Base-by-base conservation (phyloP, 2,888 invertebrate genomes). In the Ceramica pisi region DNA sequence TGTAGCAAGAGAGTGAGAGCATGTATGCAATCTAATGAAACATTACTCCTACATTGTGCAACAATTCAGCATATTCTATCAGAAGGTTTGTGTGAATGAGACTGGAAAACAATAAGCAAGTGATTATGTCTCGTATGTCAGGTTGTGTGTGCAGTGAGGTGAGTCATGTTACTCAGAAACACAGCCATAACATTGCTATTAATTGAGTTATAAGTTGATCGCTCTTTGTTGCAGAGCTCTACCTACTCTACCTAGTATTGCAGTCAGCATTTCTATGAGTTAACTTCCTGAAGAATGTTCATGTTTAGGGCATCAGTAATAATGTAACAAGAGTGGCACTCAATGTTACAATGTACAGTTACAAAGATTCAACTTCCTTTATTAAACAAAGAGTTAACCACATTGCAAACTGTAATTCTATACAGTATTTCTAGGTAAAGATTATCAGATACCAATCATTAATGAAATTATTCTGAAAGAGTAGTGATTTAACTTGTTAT, bases 401-500 rank as follows among this genome's bases (percentile, higher is more conserved):
- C 14, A 23, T 38, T 10, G 12, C 3, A 21, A 26, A 46, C 44
- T 75, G 7, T 3, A 10, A 41, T 44, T 51, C 12, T 26, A 51
- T 38, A 26, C 19, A 66, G 8, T 21, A n/a, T n/a, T 35, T 4
- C 5, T 21, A 48, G 46, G 19, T 1, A 19, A 23, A 10, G n/a
- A 21, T 31, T 16, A 23, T 55, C 21, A 55, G 48, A 31, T n/a
- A 1, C 9, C 4, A 10, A 5, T n/a, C 21, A 44, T 35, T n/a
- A 26, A 31, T 21, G 8, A 53, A n/a, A 65, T 53, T 19, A n/a
- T 75, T 55, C 51, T 53, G 19, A 75, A 23, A 35, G 14, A 38
- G 23, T 26, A n/a, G 46, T 66, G 75, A 55, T 46, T 41, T 44
- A 50, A 71, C 41, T 26, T 75, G n/a, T 75, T 38, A 75, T 53